A percentile compares a stretch with the other conserved stretches of the same genome.
Evolutionary conservation across 2,888 invertebrate species (phyloP).

Genomic region (Elmis aenea): DNA sequence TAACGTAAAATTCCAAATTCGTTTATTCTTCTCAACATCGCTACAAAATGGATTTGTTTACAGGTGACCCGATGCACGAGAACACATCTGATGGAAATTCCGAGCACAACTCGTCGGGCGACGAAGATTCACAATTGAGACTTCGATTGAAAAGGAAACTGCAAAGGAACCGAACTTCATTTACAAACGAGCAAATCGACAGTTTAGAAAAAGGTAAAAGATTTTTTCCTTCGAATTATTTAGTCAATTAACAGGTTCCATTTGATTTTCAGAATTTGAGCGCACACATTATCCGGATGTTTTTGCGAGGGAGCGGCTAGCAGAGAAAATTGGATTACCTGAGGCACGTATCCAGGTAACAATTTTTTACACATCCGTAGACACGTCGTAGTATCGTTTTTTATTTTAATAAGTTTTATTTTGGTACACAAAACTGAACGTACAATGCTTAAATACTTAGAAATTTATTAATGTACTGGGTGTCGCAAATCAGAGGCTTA

Average conservation of each 20-base stretch:
- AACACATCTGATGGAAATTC: slow-evolving; percentile 85
- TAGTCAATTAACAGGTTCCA: background rate
- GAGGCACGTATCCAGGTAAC: slow-evolving; percentile 99
- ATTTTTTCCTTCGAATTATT: slow-evolving; percentile 8
- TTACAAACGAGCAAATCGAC: slow-evolving; percentile 98
- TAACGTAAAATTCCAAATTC: too few relatives aligned
- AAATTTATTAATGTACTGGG: too few relatives aligned
- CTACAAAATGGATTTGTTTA: too few relatives aligned
- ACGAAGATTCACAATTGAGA: slow-evolving; percentile 88
- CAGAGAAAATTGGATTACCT: slow-evolving; percentile 96
- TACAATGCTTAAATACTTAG: too few relatives aligned
- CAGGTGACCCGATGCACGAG: slow-evolving; percentile 48
- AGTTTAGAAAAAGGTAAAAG: slow-evolving; percentile 96
- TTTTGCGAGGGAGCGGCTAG: slow-evolving; percentile 91
- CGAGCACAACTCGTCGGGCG: slow-evolving; percentile 84
- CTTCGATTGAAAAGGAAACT: slow-evolving; percentile 91
- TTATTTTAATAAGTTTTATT: background rate
- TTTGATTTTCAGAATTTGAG: slow-evolving; percentile 75
- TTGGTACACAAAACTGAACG: slow-evolving; percentile 1
- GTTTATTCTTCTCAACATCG: too few relatives aligned
- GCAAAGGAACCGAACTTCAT: slow-evolving; percentile 95
- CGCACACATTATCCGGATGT: slow-evolving; percentile 97
- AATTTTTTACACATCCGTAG: slow-evolving; percentile 43
- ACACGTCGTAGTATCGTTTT: slow-evolving; percentile 14
- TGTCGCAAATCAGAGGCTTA: too few relatives aligned